A percentile compares a stretch with the other conserved stretches of the same genome.
These are phyloP conservation scores for Piaya cayana DNA, from an alignment of 2,113 vertebrate species.

Conservation along the genomic window DNA sequence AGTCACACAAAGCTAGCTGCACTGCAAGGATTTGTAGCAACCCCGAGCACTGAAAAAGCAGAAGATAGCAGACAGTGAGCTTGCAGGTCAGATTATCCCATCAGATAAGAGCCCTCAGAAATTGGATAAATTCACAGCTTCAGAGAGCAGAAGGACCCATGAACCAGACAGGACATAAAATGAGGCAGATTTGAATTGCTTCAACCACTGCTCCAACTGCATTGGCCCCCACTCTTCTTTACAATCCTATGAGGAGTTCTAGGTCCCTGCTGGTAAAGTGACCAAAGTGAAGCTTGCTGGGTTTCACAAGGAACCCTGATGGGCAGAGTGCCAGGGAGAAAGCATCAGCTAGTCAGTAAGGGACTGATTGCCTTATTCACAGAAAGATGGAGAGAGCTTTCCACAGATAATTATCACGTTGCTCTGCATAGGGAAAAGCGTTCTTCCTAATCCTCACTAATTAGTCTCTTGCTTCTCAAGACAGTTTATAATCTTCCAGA, in stretches of 20 bases:
- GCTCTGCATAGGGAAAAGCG: neutral
- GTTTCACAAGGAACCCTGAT: neutral
- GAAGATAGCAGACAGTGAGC: neutral
- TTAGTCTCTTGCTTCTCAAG: neutral
- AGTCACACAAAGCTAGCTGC: slow-evolving; percentile 13
- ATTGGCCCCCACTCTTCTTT: neutral
- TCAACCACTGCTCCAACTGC: neutral
- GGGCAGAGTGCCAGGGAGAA: neutral
- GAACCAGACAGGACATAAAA: neutral
- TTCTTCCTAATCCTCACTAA: neutral
- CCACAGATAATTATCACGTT: neutral
- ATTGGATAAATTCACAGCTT: neutral
- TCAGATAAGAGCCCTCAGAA: neutral
- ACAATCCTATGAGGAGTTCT: neutral
- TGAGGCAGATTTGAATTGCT: neutral
- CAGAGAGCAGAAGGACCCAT: neutral
- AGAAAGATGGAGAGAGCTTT: neutral
- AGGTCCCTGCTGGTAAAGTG: neutral
- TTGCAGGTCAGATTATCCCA: neutral
- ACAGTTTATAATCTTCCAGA: neutral
- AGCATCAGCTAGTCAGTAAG: neutral
- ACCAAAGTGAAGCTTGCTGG: neutral
- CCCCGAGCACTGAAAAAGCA: neutral
- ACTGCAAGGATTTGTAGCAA: neutral
- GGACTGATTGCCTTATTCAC: neutral